Evolutionary conservation across 1,140 invertebrate genomes (phyloP).

Genomic region (Notospermus geniculatus): DNA sequence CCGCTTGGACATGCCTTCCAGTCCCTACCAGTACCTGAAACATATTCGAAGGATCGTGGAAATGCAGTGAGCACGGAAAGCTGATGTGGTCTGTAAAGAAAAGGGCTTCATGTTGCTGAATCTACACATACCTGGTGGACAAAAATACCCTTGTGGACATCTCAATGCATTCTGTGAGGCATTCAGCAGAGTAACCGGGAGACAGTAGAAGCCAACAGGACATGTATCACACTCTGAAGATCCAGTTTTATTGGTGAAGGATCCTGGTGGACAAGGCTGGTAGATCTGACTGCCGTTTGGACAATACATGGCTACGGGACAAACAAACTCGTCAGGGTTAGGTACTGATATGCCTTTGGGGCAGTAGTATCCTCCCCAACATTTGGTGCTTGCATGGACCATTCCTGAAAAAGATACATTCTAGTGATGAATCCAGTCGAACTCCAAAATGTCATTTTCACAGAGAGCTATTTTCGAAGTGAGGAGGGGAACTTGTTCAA

Average conservation of each 20-base stretch:
- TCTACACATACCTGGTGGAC: slow-evolving; percentile 36
- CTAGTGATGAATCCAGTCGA: no score
- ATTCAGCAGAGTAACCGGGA: slow-evolving; percentile 32
- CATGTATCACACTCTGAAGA: slow-evolving; percentile 33
- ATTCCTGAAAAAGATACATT: slow-evolving; percentile 19
- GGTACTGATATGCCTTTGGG: slow-evolving; percentile 18
- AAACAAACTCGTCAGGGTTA: no score
- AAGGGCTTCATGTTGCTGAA: no score
- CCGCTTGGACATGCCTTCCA: slow-evolving; percentile 43
- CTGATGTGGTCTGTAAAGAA: no score
- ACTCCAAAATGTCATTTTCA: no score
- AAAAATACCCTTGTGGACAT: slow-evolving; percentile 45
- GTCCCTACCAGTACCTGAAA: slow-evolving; percentile 36
- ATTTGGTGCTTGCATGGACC: slow-evolving; percentile 32
- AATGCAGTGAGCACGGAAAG: no score
- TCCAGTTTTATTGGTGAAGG: slow-evolving; percentile 44
- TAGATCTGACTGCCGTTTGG: slow-evolving; percentile 38
- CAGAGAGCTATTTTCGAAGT: no score
- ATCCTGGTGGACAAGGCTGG: slow-evolving; percentile 41
- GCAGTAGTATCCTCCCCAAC: slow-evolving; percentile 44
- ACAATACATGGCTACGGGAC: slow-evolving; percentile 18
- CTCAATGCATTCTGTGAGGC: slow-evolving; percentile 40
- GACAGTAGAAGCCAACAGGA: slow-evolving; percentile 46
- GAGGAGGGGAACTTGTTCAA: no score
- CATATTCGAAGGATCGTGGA: no score